phyloP scores from a whole-genome alignment of 2,888 invertebrate genomes.

The Ormyrus rosae region DNA sequence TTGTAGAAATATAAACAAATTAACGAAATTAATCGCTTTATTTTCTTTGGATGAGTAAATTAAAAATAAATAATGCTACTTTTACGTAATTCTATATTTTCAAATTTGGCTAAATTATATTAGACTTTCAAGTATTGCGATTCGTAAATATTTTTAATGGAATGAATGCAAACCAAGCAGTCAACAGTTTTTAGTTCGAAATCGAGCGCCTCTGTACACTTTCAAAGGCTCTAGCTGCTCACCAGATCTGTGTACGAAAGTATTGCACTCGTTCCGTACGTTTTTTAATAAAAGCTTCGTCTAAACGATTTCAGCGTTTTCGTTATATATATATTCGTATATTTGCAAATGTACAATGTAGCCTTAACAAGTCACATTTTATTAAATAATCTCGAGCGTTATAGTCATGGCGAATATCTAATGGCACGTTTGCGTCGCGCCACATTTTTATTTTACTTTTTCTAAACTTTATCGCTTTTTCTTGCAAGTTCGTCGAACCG shows the following conservation, averaged over 20 bases:
- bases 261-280: slow-evolving; percentile 5
- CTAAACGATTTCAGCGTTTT: slow-evolving; percentile 27
- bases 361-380: slow-evolving; percentile 17
- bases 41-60: too few species aligned
- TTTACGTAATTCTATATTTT: not conserved
- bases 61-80: not conserved
- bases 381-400: not conserved
- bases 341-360: slow-evolving; percentile 59
- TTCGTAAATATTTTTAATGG: slow-evolving; percentile 16
- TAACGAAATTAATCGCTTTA: too few species aligned
- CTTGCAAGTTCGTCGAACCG: not conserved
- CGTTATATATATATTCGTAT: slow-evolving; percentile 35
- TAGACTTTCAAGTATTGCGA: not conserved
- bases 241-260: not conserved
- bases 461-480: not conserved
- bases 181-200: slow-evolving; percentile 2
- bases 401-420: not conserved
- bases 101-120: too few species aligned
- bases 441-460: not conserved
- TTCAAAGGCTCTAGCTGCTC: slow-evolving; percentile 43
- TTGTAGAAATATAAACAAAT: not conserved
- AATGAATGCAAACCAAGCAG: not conserved
- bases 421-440: not conserved
- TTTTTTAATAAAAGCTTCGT: slow-evolving; percentile 25
- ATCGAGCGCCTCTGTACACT: slow-evolving; percentile 49